These are phyloP conservation scores for Pseudolycoriella hygida DNA, from an alignment of 2,888 invertebrate species.

Conservation along the genomic window DNA sequence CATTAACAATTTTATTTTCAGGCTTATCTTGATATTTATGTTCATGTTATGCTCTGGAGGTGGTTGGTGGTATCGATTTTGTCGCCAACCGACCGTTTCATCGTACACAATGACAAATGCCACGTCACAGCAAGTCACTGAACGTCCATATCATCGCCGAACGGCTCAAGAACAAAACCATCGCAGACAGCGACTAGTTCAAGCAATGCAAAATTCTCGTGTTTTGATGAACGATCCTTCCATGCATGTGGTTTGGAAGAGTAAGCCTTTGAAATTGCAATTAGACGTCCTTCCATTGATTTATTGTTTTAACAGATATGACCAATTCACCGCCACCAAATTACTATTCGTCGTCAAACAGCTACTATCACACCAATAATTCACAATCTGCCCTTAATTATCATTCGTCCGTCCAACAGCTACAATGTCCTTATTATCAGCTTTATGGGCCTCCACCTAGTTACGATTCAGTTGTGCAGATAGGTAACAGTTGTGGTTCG, in stretches of 20 bases:
- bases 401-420: neutral
- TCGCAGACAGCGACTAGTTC: neutral
- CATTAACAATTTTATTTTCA: no score
- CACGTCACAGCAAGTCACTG: neutral
- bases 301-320: no score
- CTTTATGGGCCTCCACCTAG: constrained; percentile 33
- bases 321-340: constrained; percentile 10
- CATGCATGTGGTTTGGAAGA: no score
- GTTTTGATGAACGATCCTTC: no score
- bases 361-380: constrained; percentile 9
- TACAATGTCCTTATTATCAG: constrained; percentile 28
- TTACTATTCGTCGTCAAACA: constrained; percentile 10
- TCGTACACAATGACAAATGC: constrained; percentile 10
- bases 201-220: no score
- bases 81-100: constrained; percentile 25
- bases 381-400: constrained; percentile 1
- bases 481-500: constrained; percentile 8
- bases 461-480: constrained; percentile 28
- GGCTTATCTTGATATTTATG: constrained; percentile 34
- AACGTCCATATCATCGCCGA: constrained; percentile 5
- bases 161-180: constrained; percentile 4
- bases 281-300: no score
- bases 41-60: constrained; percentile 35
- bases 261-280: no score
- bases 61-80: constrained; percentile 36